A percentile compares a stretch with the other conserved stretches of the same genome.
Evolutionary conservation across 2,113 vertebrate species (phyloP).

Genomic region (Oryzias curvinotus): DNA sequence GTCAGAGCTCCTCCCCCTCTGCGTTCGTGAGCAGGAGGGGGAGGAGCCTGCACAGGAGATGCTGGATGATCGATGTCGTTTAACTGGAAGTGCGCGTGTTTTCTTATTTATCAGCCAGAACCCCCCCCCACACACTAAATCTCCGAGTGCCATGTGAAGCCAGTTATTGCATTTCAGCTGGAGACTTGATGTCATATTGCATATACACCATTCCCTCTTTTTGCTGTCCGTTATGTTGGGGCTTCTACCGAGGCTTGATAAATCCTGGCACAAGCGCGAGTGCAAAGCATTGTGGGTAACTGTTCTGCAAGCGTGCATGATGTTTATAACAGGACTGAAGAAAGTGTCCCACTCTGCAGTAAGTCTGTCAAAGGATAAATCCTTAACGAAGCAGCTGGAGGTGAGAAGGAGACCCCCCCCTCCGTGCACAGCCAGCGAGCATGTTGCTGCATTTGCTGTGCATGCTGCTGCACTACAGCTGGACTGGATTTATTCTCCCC

Average conservation of each 20-base stretch:
- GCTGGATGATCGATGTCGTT: slow-evolving; percentile 41
- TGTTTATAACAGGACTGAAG: slow-evolving; percentile 20
- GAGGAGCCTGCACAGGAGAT: slow-evolving; percentile 61
- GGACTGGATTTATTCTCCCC: slow-evolving; percentile 69
- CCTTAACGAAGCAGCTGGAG: not conserved
- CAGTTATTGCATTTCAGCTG: slow-evolving; percentile 31
- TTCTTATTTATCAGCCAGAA: slow-evolving; percentile 10
- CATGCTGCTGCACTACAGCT: slow-evolving; percentile 69
- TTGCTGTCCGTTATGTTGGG: not conserved
- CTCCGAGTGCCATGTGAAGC: slow-evolving; percentile 28
- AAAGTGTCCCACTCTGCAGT: slow-evolving; percentile 25
- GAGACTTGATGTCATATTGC: slow-evolving; percentile 21
- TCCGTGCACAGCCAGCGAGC: slow-evolving; percentile 61
- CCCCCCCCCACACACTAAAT: not conserved
- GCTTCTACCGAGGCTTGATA: slow-evolving; percentile 41
- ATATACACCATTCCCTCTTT: slow-evolving; percentile 3
- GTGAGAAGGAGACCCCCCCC: not conserved
- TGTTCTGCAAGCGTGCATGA: slow-evolving; percentile 23
- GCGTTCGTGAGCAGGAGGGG: slow-evolving; percentile 59
- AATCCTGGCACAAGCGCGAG: slow-evolving; percentile 68
- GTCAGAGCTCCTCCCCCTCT: slow-evolving; percentile 82
- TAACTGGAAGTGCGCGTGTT: slow-evolving; percentile 29
- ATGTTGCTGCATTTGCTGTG: slow-evolving; percentile 71
- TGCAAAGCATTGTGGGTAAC: slow-evolving; percentile 57
- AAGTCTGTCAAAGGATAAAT: not conserved